Evolutionary conservation across 2,113 vertebrate species (phyloP).

Genomic region (Chionodraco myersi): DNA sequence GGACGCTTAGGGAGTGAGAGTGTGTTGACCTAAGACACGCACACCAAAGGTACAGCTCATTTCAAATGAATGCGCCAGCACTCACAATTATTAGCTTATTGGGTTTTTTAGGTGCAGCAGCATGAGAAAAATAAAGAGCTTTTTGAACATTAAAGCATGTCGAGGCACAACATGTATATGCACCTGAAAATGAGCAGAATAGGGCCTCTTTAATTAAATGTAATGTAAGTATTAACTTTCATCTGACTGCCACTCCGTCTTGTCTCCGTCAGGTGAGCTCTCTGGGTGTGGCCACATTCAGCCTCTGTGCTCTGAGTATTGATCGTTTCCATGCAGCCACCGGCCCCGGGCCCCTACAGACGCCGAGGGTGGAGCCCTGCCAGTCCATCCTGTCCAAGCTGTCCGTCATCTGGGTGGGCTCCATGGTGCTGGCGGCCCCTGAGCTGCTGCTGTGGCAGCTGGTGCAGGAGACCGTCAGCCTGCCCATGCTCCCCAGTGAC

Average conservation of each 20-base stretch:
- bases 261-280: conserved; percentile 88
- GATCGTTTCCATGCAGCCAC: conserved; percentile 94
- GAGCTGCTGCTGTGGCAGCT: conserved; percentile 95
- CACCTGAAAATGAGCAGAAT: too few species aligned
- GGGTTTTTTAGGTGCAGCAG: too few species aligned
- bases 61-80: too few species aligned
- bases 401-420: conserved; percentile 94
- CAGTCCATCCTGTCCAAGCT: conserved; percentile 94
- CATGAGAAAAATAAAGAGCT: too few species aligned
- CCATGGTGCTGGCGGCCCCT: conserved; percentile 89
- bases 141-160: too few species aligned
- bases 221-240: not conserved
- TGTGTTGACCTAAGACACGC: too few species aligned
- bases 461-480: conserved; percentile 76
- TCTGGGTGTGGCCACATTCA: conserved; percentile 94
- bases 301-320: conserved; percentile 94
- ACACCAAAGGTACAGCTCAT: too few species aligned
- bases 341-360: conserved; percentile 81
- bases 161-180: too few species aligned
- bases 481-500: not conserved
- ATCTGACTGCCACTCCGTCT: conserved; percentile 1
- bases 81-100: too few species aligned
- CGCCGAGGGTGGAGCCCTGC: conserved; percentile 88
- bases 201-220: too few species aligned
- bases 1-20: too few species aligned